phyloP scores from a whole-genome alignment of 2,888 invertebrate species.

The Acanthosepion esculentum region DNA sequence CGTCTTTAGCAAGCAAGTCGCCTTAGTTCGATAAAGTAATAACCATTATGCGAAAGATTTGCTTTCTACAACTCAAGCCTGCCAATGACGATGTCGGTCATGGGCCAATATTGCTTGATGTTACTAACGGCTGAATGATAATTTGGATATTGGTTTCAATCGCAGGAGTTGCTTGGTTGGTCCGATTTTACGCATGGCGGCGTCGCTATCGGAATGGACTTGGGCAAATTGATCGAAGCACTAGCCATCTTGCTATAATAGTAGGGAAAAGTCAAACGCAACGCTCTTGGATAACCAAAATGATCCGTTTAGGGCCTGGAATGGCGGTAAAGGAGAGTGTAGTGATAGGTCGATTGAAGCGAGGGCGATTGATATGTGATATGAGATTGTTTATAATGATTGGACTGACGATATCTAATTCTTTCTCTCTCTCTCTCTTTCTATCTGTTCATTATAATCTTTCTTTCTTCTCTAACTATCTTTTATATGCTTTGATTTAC shows the following conservation, averaged over 20 bases:
- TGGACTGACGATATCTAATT: not conserved
- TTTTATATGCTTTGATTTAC: not conserved
- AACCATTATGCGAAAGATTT: constrained; percentile 22
- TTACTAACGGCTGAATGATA: constrained; percentile 20
- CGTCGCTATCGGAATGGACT: constrained; percentile 19
- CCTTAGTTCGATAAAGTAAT: constrained; percentile 16
- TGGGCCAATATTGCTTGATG: constrained; percentile 2
- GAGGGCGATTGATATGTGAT: not conserved
- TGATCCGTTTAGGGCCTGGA: not conserved
- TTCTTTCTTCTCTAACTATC: no score
- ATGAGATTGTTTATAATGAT: not conserved
- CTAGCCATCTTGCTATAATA: constrained; percentile 21
- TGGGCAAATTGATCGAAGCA: constrained; percentile 25
- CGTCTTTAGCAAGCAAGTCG: not conserved
- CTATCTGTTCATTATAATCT: not conserved
- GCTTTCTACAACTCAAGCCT: not conserved
- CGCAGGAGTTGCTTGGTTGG: not conserved
- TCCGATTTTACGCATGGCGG: constrained; percentile 1
- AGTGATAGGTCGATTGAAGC: not conserved
- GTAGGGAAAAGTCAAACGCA: constrained; percentile 33
- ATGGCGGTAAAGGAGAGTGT: not conserved
- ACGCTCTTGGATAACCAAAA: constrained; percentile 25
- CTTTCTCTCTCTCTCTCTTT: not conserved
- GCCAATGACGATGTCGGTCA: not conserved
- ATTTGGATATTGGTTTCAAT: constrained; percentile 33